Evolutionary conservation across 2,888 invertebrate genomes (phyloP).

Genomic region (Melieria picta): DNA sequence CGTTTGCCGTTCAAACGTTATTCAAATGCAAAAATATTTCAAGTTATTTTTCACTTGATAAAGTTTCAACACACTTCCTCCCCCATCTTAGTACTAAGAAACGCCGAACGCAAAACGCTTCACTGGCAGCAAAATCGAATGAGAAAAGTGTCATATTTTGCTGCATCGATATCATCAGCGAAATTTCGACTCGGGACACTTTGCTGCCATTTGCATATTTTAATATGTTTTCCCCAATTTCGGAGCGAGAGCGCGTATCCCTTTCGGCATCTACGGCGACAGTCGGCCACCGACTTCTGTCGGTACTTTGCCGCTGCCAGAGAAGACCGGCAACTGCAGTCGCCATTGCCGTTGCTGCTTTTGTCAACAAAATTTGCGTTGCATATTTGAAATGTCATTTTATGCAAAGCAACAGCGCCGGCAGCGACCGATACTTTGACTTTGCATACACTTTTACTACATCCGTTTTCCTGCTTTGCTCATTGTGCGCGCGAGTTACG

Average conservation of each 20-base stretch:
- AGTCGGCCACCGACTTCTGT: neutral
- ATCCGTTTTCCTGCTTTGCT: neutral
- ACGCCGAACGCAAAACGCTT: neutral
- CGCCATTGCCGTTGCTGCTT: constrained; percentile 25
- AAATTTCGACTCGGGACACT: neutral
- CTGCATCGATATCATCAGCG: constrained; percentile 10
- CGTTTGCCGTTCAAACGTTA: neutral
- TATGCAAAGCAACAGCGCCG: neutral
- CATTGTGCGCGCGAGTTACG: neutral
- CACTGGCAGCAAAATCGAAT: constrained; percentile 11
- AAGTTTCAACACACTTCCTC: constrained; percentile 9
- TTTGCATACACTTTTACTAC: neutral
- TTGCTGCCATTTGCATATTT: constrained; percentile 27
- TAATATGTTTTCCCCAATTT: constrained; percentile 26
- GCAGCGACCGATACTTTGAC: neutral
- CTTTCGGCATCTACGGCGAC: neutral
- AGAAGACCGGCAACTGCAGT: neutral
- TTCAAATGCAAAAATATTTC: constrained; percentile 11
- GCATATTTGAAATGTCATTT: constrained; percentile 22
- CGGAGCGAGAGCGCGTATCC: neutral
- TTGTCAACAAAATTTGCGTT: constrained; percentile 27
- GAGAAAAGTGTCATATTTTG: constrained; percentile 21
- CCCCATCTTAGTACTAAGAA: neutral
- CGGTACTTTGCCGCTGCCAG: neutral
- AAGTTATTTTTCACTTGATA: constrained; percentile 23